Percentiles rank a stretch among this genome's conserved stretches.
Conservation (phyloP, 92 coral and sea anemone species). For the Micromussa lordhowensis region DNA sequence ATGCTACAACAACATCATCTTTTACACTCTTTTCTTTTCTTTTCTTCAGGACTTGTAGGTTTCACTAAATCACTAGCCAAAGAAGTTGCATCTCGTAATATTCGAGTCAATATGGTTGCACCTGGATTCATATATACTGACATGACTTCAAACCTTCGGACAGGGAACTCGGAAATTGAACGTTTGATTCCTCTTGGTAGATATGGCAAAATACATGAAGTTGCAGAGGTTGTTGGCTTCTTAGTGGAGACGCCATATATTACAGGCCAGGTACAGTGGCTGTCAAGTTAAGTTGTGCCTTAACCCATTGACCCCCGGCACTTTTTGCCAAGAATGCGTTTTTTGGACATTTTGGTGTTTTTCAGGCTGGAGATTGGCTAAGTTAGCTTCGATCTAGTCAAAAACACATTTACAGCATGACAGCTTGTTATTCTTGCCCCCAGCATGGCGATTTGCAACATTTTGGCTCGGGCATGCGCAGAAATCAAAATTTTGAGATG, state of each 20-base stretch:
- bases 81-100: conserved; percentile 72
- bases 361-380: no score
- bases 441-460: no score
- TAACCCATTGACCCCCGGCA: no score
- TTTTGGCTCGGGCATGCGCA: no score
- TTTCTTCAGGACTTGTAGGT: conserved; percentile 70
- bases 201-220: conserved; percentile 67
- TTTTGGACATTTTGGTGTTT: no score
- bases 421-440: no score
- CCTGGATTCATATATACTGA: conserved; percentile 79
- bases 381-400: no score
- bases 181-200: conserved; percentile 69
- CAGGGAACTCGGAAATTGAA: conserved; percentile 23
- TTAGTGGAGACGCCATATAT: conserved; percentile 68
- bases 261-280: conserved; percentile 73
- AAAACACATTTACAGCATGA: no score
- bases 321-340: no score
- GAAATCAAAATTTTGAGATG: no score
- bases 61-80: conserved; percentile 86
- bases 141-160: conserved; percentile 64
- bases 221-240: conserved; percentile 79
- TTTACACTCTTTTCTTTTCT: not conserved
- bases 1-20: not conserved
- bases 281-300: no score
- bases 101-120: conserved; percentile 79